These are phyloP conservation scores for Chloropsis hardwickii DNA, from an alignment of 2,113 vertebrate genomes.

Conservation along the genomic window DNA sequence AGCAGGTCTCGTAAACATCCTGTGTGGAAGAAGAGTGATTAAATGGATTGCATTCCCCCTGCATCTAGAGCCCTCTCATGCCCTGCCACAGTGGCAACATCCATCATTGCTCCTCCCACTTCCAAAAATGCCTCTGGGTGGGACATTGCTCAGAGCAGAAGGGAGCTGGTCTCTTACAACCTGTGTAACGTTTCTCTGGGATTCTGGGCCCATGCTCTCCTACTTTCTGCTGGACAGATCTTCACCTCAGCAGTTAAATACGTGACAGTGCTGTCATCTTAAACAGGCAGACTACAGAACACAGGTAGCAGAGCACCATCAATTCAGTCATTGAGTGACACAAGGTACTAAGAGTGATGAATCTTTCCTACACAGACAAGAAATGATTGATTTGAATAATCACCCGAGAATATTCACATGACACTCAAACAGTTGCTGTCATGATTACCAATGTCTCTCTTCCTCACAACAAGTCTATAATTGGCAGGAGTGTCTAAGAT, in stretches of 20 bases:
- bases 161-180: neutral
- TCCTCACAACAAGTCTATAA: conserved; percentile 42
- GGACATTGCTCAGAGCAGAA: neutral
- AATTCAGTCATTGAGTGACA: neutral
- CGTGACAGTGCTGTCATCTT: rapidly evolving
- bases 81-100: neutral
- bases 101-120: neutral
- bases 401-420: neutral
- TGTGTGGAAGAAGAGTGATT: neutral
- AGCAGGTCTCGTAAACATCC: neutral
- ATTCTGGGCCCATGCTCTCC: neutral
- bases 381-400: conserved; percentile 58
- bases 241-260: neutral
- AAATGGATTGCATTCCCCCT: rapidly evolving
- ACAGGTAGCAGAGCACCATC: conserved; percentile 9
- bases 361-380: neutral
- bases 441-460: conserved; percentile 45
- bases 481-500: conserved; percentile 41
- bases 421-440: neutral
- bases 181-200: neutral
- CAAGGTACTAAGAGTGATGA: neutral
- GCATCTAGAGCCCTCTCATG: rapidly evolving
- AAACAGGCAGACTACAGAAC: neutral
- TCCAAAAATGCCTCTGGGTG: neutral
- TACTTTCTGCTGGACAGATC: neutral